phyloP scores from a whole-genome alignment of 1,140 invertebrate species.

The Drosophila ambigua region DNA sequence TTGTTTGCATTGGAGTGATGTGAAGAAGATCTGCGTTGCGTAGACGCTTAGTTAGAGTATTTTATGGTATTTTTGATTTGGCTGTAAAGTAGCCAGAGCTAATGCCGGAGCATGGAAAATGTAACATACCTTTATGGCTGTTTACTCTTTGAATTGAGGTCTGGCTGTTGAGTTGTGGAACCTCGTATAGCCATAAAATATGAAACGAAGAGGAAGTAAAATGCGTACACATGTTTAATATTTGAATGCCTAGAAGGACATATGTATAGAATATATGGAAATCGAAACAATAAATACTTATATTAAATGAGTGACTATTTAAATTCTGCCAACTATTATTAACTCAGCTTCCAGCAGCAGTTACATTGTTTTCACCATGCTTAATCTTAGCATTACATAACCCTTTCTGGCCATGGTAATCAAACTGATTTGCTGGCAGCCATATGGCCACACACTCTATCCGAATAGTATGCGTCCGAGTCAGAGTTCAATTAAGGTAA shows the following conservation, averaged over 20 bases:
- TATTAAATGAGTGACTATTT: too few relatives aligned
- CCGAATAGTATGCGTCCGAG: constrained; percentile 1
- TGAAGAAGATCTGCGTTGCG: constrained; percentile 5
- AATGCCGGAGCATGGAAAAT: constrained; percentile 47
- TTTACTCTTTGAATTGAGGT: constrained; percentile 36
- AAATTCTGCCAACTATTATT: too few relatives aligned
- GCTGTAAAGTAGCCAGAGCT: constrained; percentile 45
- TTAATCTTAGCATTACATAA: too few relatives aligned
- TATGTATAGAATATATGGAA: too few relatives aligned
- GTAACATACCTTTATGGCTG: constrained; percentile 55
- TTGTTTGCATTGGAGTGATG: constrained; percentile 59
- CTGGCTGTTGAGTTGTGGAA: neutral
- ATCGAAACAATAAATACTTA: too few relatives aligned
- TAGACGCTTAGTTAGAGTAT: constrained; percentile 36
- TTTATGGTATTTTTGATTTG: constrained; percentile 51
- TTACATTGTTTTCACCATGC: too few relatives aligned
- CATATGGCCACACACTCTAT: too few relatives aligned
- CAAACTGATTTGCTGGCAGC: too few relatives aligned
- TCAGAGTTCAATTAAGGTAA: constrained; percentile 43
- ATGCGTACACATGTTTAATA: too few relatives aligned
- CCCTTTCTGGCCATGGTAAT: too few relatives aligned
- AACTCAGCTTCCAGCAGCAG: neutral
- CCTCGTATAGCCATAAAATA: constrained; percentile 9
- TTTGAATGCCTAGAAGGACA: too few relatives aligned
- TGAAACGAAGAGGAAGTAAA: constrained; percentile 27